Evolutionary conservation across 2,888 invertebrate species (phyloP).

Genomic region (Apamea monoglypha): DNA sequence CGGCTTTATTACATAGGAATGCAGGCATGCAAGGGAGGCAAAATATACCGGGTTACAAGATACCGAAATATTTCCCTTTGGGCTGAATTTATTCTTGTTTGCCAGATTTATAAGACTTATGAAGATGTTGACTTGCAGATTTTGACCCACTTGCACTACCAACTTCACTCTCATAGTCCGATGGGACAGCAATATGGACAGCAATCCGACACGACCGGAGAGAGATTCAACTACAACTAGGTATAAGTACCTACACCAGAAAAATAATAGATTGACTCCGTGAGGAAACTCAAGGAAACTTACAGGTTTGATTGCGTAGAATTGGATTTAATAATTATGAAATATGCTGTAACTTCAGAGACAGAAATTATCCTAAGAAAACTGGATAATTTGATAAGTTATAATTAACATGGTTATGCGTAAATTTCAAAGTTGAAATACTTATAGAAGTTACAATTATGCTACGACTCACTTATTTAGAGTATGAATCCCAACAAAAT

Average conservation of each 20-base stretch:
- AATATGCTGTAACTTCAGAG: neutral
- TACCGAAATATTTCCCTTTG: conserved; percentile 1
- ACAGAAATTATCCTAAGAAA: neutral
- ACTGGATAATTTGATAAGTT: neutral
- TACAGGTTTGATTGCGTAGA: neutral
- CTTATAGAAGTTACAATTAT: neutral
- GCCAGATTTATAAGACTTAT: neutral
- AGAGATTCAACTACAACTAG: too few species aligned
- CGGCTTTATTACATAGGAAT: conserved; percentile 54
- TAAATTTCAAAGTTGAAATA: neutral
- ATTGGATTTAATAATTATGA: neutral
- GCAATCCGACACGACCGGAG: too few species aligned
- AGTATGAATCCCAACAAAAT: neutral
- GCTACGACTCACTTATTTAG: neutral
- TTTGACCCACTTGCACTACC: neutral
- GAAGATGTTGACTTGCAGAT: neutral
- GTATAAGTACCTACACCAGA: neutral
- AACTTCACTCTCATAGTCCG: too few species aligned
- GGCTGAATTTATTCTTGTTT: conserved; percentile 19
- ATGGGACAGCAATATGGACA: too few species aligned
- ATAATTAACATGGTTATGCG: neutral
- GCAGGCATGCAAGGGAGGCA: conserved; percentile 25
- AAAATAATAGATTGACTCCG: neutral
- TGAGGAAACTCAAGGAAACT: neutral
- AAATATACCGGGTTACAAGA: conserved; percentile 2